These are phyloP conservation scores for Amblyteles armatorius DNA, from an alignment of 2,888 invertebrate species.

Conservation along the genomic window DNA sequence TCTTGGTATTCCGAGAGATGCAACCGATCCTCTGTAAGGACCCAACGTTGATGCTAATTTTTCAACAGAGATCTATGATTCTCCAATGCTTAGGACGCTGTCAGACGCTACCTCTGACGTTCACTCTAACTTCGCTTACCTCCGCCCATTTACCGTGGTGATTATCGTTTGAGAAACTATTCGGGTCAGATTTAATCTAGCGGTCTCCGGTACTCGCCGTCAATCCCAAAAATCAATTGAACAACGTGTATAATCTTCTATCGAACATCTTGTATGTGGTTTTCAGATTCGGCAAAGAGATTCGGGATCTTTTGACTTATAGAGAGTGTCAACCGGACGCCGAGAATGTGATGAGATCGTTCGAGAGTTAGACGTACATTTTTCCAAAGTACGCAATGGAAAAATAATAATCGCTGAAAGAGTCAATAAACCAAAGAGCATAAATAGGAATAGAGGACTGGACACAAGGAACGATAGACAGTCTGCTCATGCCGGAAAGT, in stretches of 20 bases:
- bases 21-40: background rate
- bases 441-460: slow-evolving; percentile 32
- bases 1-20: slow-evolving; percentile 5
- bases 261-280: background rate
- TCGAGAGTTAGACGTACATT: slow-evolving; percentile 21
- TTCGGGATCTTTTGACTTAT: background rate
- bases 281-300: slow-evolving; percentile 11
- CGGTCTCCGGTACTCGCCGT: background rate
- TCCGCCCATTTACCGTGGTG: slow-evolving; percentile 2
- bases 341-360: slow-evolving; percentile 32
- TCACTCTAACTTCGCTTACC: slow-evolving; percentile 8
- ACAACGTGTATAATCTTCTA: background rate
- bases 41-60: slow-evolving; percentile 39
- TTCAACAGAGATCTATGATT: slow-evolving; percentile 17
- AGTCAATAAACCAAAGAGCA: slow-evolving; percentile 50
- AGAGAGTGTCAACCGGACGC: background rate
- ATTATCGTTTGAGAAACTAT: slow-evolving; percentile 7
- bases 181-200: background rate
- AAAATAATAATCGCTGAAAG: slow-evolving; percentile 26
- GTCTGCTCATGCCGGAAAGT: slow-evolving; percentile 68
- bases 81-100: background rate
- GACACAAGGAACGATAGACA: slow-evolving; percentile 44
- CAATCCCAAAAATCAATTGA: background rate
- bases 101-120: slow-evolving; percentile 15
- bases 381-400: slow-evolving; percentile 31